phyloP scores from a whole-genome alignment of 1,140 invertebrate species.

The Lepidurus couesii region DNA sequence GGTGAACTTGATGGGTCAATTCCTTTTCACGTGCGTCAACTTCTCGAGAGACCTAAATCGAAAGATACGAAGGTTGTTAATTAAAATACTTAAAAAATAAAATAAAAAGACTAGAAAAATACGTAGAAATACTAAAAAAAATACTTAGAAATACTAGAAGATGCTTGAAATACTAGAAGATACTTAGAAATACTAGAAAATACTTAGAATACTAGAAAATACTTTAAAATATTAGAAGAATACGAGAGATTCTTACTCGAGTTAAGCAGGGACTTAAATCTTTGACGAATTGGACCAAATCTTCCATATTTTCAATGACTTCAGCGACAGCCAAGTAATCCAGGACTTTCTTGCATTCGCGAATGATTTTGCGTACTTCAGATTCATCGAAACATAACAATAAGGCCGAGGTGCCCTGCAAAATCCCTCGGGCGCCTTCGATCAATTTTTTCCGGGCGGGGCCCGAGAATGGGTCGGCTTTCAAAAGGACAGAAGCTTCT shows the following conservation, averaged over 20 bases:
- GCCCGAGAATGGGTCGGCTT: conserved; percentile 89
- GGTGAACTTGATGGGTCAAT: conserved; percentile 93
- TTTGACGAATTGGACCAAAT: conserved; percentile 94
- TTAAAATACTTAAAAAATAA: conserved; percentile 28
- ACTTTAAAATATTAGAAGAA: conserved; percentile 31
- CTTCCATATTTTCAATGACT: conserved; percentile 97
- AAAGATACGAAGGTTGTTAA: conserved; percentile 42
- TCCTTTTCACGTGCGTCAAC: conserved; percentile 90
- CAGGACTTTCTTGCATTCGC: conserved; percentile 92
- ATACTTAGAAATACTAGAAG: too few species aligned
- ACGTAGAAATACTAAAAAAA: too few species aligned
- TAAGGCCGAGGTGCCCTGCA: conserved; percentile 94
- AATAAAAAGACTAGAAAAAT: conserved; percentile 33
- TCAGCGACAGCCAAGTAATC: conserved; percentile 98
- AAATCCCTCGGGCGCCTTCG: conserved; percentile 85
- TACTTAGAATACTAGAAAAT: conserved; percentile 48
- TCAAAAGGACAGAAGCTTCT: conserved; percentile 94
- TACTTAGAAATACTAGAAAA: not conserved
- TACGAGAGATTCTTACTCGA: conserved; percentile 52
- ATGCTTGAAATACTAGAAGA: too few species aligned
- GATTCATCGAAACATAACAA: conserved; percentile 97
- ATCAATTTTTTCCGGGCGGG: conserved; percentile 89
- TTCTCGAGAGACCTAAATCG: conserved; percentile 72
- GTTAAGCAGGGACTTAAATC: conserved; percentile 84
- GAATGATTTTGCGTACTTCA: conserved; percentile 97